Conservation (phyloP, 2,888 invertebrate genomes). For the Chouioia cunea region DNA sequence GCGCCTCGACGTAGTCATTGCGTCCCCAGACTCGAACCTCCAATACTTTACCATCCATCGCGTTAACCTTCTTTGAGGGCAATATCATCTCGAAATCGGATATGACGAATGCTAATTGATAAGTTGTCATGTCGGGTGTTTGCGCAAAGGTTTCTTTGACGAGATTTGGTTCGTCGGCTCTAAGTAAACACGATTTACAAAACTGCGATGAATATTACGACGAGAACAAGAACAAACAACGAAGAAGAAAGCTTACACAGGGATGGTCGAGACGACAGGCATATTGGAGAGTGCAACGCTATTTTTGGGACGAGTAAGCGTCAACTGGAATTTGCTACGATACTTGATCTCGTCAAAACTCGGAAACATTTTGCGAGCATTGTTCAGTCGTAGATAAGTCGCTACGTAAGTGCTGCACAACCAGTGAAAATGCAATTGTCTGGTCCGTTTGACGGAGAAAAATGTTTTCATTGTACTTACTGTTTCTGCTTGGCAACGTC, state of each 20-base stretch:
- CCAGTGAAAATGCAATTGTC: too few relatives aligned
- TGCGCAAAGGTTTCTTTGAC: constrained; percentile 78
- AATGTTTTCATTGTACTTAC: constrained; percentile 57
- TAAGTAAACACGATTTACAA: constrained; percentile 53
- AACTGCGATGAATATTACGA: not conserved
- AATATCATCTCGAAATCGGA: constrained; percentile 74
- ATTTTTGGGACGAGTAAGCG: constrained; percentile 73
- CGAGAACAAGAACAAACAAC: too few relatives aligned
- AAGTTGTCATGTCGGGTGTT: constrained; percentile 83
- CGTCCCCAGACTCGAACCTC: constrained; percentile 77
- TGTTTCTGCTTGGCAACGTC: constrained; percentile 68
- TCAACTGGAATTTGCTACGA: constrained; percentile 79
- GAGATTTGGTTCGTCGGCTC: constrained; percentile 73
- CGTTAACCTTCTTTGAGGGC: constrained; percentile 62
- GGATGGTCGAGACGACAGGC: constrained; percentile 74
- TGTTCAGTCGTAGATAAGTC: constrained; percentile 79
- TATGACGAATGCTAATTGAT: constrained; percentile 80
- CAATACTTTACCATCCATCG: constrained; percentile 64
- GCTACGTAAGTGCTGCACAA: constrained; percentile 73
- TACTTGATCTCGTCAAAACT: constrained; percentile 85
- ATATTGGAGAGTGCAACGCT: constrained; percentile 59
- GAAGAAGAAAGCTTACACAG: constrained; percentile 72
- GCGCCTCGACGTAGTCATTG: constrained; percentile 73
- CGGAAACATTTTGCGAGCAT: constrained; percentile 83
- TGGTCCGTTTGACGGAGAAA: not conserved